Conservation (phyloP, 1,140 invertebrate genomes). For the Drosophila repletoides region DNA sequence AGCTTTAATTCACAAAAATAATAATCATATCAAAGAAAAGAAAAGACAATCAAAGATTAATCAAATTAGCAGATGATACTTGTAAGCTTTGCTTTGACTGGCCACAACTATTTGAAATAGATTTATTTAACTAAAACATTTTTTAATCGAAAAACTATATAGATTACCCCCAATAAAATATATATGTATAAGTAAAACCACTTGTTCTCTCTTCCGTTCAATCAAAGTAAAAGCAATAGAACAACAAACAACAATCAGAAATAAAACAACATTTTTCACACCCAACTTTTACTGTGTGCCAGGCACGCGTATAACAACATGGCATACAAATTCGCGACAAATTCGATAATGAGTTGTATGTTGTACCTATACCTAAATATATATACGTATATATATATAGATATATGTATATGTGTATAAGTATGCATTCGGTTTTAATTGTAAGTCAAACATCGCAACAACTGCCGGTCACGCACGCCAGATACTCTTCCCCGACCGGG, state of each 20-base stretch:
- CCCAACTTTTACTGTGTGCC: conserved; percentile 9
- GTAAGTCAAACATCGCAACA: conserved; percentile 75
- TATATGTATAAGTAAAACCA: no score
- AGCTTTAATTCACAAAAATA: no score
- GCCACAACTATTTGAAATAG: no score
- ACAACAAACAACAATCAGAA: neutral
- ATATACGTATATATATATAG: neutral
- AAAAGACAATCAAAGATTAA: no score
- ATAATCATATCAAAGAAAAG: no score
- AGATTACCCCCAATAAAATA: no score
- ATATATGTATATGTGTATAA: neutral
- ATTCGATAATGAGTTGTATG: conserved; percentile 69
- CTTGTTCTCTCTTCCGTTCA: neutral
- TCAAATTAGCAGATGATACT: no score
- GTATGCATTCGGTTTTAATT: conserved; percentile 61
- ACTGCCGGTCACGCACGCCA: conserved; percentile 66
- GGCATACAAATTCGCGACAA: conserved; percentile 68
- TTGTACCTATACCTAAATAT: neutral
- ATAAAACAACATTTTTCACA: conserved; percentile 43
- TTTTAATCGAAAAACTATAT: no score
- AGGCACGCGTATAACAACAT: conserved; percentile 21
- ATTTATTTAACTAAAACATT: no score
- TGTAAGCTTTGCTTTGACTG: no score
- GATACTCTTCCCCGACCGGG: neutral
- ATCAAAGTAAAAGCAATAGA: conserved; percentile 11